These are phyloP conservation scores for Cephus pulcher DNA, from an alignment of 2,888 invertebrate species.

Conservation along the genomic window DNA sequence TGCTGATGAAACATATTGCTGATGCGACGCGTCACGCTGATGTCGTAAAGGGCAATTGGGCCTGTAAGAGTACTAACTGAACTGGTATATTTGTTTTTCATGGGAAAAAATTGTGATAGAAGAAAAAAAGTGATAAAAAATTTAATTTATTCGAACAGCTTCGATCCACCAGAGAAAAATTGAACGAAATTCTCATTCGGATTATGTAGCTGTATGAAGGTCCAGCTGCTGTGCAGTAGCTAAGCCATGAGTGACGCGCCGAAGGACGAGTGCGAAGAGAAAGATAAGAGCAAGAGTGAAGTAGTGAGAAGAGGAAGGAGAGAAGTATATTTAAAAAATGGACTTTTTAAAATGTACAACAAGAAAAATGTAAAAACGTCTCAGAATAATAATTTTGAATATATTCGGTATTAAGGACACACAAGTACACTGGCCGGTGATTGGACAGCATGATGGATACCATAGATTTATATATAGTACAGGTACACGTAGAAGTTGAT, in stretches of 20 bases:
- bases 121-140: too few species aligned
- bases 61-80: not conserved
- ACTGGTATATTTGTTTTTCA: not conserved
- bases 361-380: not conserved
- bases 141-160: not conserved
- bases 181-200: not conserved
- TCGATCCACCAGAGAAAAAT: not conserved
- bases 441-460: not conserved
- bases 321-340: not conserved
- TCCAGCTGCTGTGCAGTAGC: not conserved
- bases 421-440: not conserved
- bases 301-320: not conserved
- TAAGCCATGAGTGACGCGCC: not conserved
- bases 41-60: not conserved
- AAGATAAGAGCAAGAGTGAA: not conserved
- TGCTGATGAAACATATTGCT: not conserved
- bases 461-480: not conserved
- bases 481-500: not conserved
- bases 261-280: not conserved
- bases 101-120: not conserved
- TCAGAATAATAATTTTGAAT: not conserved
- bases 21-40: not conserved
- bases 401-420: not conserved
- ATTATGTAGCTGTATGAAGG: not conserved
- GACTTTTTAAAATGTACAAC: not conserved